These are phyloP conservation scores for Volucella inflata DNA, from an alignment of 2,888 invertebrate genomes.

Conservation along the genomic window DNA sequence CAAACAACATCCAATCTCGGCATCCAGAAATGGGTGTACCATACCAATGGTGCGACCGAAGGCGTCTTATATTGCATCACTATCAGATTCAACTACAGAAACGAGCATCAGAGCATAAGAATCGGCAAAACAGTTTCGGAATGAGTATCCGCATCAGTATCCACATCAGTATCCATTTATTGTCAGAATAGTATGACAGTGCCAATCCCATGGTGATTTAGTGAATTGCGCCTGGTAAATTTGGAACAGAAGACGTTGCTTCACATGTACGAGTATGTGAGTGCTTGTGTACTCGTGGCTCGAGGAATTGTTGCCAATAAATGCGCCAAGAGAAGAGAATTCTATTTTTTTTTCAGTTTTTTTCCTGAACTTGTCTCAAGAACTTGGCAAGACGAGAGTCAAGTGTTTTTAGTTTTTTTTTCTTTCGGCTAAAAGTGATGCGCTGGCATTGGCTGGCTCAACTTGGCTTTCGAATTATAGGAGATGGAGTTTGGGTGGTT, in stretches of 20 bases:
- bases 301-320: constrained; percentile 43
- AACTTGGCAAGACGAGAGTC: not conserved
- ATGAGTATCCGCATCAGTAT: not conserved
- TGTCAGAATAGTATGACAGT: not conserved
- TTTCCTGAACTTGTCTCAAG: constrained; percentile 64
- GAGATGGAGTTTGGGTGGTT: not conserved
- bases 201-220: constrained; percentile 29
- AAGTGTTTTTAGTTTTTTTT: too few species aligned
- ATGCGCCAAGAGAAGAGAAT: constrained; percentile 9
- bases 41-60: too few species aligned
- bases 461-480: too few species aligned
- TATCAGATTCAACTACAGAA: too few species aligned
- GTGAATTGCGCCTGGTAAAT: constrained; percentile 13
- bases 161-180: not conserved
- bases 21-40: too few species aligned
- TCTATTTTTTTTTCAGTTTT: constrained; percentile 14
- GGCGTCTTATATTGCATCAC: too few species aligned
- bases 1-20: too few species aligned
- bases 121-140: too few species aligned
- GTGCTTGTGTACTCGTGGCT: too few species aligned
- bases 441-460: not conserved
- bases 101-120: too few species aligned
- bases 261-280: too few species aligned
- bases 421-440: not conserved
- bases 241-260: constrained; percentile 14